phyloP scores from a whole-genome alignment of 2,888 invertebrate genomes.

The Portevinia maculata region DNA sequence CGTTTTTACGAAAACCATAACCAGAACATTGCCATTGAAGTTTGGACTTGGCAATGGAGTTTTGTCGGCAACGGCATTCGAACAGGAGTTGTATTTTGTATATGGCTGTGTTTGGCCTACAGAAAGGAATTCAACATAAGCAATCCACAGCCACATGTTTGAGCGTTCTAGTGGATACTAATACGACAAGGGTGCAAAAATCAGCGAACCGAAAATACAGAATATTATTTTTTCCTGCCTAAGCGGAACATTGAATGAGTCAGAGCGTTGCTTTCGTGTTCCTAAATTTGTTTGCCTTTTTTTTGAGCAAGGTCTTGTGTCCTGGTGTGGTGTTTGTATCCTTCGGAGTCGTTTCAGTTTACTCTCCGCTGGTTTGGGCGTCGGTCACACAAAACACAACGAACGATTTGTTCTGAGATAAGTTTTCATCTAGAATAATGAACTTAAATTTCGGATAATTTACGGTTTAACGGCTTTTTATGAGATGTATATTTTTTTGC shows the following conservation, averaged over 20 bases:
- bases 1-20: constrained; percentile 70
- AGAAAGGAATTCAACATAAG: constrained; percentile 3
- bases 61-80: constrained; percentile 14
- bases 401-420: constrained; percentile 52
- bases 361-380: background rate
- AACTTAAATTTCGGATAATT: constrained; percentile 68
- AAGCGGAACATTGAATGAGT: constrained; percentile 27
- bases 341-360: constrained; percentile 25
- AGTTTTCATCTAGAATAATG: constrained; percentile 69
- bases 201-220: constrained; percentile 61
- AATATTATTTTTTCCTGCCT: constrained; percentile 3
- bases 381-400: constrained; percentile 23
- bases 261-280: constrained; percentile 39
- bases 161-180: constrained; percentile 34
- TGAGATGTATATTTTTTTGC: constrained; percentile 23
- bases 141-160: constrained; percentile 55
- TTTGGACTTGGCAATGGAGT: constrained; percentile 47
- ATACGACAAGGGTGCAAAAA: constrained; percentile 67
- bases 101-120: background rate
- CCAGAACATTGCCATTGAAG: constrained; percentile 68
- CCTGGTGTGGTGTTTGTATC: constrained; percentile 23
- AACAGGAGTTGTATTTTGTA: constrained; percentile 2
- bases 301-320: constrained; percentile 31
- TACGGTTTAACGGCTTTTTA: constrained; percentile 59
- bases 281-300: constrained; percentile 9